phyloP scores from a whole-genome alignment of 2,888 invertebrate species.

The Dryocosmus kuriphilus region DNA sequence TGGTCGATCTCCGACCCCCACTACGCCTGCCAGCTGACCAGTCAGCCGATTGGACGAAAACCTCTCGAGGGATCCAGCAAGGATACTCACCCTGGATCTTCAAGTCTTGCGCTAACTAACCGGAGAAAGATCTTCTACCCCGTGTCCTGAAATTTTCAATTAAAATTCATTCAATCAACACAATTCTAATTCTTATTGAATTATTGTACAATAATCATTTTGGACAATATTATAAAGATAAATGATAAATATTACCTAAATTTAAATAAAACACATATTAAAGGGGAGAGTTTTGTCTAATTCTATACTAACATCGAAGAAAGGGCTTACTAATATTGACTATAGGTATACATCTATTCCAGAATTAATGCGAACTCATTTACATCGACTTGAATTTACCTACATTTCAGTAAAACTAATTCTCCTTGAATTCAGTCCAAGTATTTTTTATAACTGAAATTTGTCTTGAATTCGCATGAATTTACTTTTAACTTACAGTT shows the following conservation, averaged over 20 bases:
- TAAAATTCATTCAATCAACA: not conserved
- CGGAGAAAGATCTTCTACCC: slow-evolving; percentile 72
- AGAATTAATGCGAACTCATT: no score
- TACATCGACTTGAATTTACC: no score
- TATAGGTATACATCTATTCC: no score
- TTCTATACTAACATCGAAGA: no score
- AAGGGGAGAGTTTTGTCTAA: not conserved
- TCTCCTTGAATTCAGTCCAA: no score
- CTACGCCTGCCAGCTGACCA: slow-evolving; percentile 70
- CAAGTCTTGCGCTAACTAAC: slow-evolving; percentile 75
- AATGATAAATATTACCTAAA: not conserved
- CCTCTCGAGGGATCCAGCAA: slow-evolving; percentile 63
- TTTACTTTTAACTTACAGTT: no score
- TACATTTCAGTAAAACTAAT: no score
- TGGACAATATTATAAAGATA: not conserved
- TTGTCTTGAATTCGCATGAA: no score
- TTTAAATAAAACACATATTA: not conserved
- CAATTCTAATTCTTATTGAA: not conserved
- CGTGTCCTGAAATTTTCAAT: slow-evolving; percentile 60
- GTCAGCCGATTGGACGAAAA: slow-evolving; percentile 71
- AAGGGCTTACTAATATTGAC: no score
- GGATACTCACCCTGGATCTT: slow-evolving; percentile 69
- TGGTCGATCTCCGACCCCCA: slow-evolving; percentile 74
- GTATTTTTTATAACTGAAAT: no score
- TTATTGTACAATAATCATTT: not conserved